These are phyloP conservation scores for Nothoprocta perdicaria DNA, from an alignment of 2,113 vertebrate species.

Conservation along the genomic window DNA sequence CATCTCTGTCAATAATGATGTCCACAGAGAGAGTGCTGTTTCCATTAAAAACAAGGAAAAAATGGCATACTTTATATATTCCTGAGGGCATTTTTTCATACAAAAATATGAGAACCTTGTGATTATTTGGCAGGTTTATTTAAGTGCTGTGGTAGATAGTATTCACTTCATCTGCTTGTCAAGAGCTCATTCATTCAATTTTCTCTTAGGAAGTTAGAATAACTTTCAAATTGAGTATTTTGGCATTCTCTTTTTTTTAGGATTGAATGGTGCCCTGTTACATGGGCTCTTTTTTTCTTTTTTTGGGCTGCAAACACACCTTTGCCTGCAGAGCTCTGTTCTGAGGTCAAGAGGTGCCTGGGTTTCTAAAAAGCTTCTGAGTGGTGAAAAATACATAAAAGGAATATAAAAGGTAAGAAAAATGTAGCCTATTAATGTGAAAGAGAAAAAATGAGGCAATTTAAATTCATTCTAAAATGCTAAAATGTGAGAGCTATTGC, in stretches of 20 bases:
- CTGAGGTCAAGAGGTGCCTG: neutral
- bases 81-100: neutral
- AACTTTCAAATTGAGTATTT: constrained; percentile 19
- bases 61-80: neutral
- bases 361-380: neutral
- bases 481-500: neutral
- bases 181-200: neutral
- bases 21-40: constrained; percentile 8
- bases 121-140: neutral
- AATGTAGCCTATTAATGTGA: neutral
- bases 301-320: neutral
- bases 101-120: neutral
- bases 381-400: neutral
- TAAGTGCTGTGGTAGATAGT: neutral
- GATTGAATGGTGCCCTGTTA: too few relatives aligned
- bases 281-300: too few relatives aligned
- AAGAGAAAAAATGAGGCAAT: neutral
- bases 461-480: neutral
- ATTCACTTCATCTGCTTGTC: neutral
- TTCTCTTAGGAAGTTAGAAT: neutral
- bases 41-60: neutral
- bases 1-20: neutral
- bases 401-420: neutral
- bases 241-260: neutral
- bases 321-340: neutral